These are phyloP conservation scores for Ailurus styani DNA, from an alignment of 2,113 vertebrate species.

Conservation along the genomic window DNA sequence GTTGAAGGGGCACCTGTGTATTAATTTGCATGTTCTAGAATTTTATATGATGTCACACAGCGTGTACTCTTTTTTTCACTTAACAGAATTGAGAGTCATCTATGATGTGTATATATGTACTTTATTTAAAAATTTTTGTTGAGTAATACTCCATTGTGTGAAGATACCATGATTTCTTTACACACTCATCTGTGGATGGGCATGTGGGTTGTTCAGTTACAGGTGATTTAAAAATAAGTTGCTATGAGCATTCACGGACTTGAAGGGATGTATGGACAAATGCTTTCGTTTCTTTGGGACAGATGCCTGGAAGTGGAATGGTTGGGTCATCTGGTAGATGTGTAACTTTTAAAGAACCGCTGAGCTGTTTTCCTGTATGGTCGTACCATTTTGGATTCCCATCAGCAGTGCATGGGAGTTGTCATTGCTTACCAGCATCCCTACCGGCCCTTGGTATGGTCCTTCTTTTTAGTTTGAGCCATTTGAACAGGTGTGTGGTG, in stretches of 20 bases:
- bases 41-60: neutral
- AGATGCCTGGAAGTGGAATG: neutral
- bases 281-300: neutral
- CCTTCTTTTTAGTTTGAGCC: neutral
- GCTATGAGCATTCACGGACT: neutral
- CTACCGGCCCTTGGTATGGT: neutral
- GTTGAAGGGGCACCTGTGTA: neutral
- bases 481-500: neutral
- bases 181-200: neutral
- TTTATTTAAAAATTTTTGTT: neutral
- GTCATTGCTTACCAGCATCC: rapidly evolving
- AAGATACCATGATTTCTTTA: neutral
- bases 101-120: neutral
- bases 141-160: neutral
- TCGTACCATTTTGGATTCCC: neutral
- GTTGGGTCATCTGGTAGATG: neutral
- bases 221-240: neutral
- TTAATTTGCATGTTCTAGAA: neutral
- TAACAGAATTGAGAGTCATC: neutral
- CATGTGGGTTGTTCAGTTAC: neutral
- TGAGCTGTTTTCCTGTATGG: neutral
- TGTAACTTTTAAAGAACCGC: neutral
- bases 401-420: neutral
- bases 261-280: neutral
- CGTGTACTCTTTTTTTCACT: neutral